These are phyloP conservation scores for Phyllostomus hastatus DNA, from an alignment of 2,113 vertebrate genomes.

Conservation along the genomic window DNA sequence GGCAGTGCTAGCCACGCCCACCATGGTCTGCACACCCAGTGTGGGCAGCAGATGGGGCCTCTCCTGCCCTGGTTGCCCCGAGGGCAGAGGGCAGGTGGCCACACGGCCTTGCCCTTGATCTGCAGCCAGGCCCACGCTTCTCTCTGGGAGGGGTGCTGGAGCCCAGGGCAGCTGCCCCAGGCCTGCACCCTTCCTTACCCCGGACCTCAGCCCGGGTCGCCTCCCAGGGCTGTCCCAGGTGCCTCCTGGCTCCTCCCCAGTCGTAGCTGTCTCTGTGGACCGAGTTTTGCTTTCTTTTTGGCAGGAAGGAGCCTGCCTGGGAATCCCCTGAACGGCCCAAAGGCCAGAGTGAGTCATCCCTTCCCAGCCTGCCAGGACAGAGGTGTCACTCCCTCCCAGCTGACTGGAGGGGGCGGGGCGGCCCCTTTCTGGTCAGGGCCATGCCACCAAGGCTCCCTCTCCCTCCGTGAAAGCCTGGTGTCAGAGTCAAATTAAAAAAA, in stretches of 20 bases:
- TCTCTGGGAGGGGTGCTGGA: too few species aligned
- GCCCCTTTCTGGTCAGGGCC: neutral
- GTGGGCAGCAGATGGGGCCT: neutral
- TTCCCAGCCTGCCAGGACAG: neutral
- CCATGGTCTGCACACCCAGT: neutral
- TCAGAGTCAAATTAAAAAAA: neutral
- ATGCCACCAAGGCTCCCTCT: neutral
- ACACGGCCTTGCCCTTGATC: too few species aligned
- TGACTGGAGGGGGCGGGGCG: neutral
- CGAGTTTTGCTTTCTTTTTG: slow-evolving; percentile 61
- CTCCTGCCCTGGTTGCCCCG: neutral
- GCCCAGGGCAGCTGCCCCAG: neutral
- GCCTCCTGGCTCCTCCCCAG: neutral
- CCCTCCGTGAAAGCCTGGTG: neutral
- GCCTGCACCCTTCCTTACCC: neutral
- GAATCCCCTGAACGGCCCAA: slow-evolving; percentile 29
- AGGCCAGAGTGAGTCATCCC: neutral
- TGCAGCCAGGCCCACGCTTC: neutral
- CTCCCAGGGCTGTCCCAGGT: neutral
- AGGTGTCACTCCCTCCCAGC: neutral
- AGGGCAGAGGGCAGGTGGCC: neutral
- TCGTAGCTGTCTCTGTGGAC: neutral
- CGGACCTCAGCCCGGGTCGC: neutral
- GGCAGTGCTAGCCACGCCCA: accelerated
- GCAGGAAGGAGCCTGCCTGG: slow-evolving; percentile 22